Base-by-base conservation (phyloP, 1,140 invertebrate species). In the Limonius californicus region DNA sequence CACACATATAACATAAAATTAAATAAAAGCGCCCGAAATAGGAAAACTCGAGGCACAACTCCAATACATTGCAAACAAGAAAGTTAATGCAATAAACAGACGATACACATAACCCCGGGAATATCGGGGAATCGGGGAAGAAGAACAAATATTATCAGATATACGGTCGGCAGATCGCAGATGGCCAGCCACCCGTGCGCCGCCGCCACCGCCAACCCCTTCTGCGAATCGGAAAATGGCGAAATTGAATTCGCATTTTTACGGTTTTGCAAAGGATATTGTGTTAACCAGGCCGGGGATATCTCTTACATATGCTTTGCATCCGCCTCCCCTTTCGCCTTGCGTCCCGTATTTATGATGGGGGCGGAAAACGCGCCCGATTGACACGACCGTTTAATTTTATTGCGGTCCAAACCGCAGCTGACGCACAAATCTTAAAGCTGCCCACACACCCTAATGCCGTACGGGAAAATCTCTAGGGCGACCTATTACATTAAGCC, bases 111-210 rank as follows among this genome's bases (percentile, higher is more conserved):
- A 50, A 39, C 20, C 14, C 16, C 16, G 14, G 14, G 45, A 50
- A 50, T 50, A 50, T 50, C 45, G 45, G 20, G 16, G 20, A 50
- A 50, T 7, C 20, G 16, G 16, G 16, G 45, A 50, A 45, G 15
- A 6, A 50, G 45, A 50, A 50, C 45, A 50, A 50, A 50, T 50
- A 50, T 50, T 50, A 50, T 50, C 45, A 50, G 45, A 50, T 50
- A 21, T 50, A 50, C 16, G 45, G 14, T 2, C 45, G 45, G 45
- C 8, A 50, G n/a, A 50, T 50, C 3, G 45, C 45, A 50, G 45
- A 50, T 50, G 45, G 45, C 45, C 15, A 21, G 43, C 43, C 43
- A 45, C 3, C 43, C 43, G 43, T 45, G 43, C 15, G n/a, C 35
- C n/a, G 2, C 35, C 35, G 23, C 23, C 23, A 27, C 23, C 23